Base-by-base conservation (phyloP, 2,888 invertebrate genomes). In the Alentia gelatinosa region DNA sequence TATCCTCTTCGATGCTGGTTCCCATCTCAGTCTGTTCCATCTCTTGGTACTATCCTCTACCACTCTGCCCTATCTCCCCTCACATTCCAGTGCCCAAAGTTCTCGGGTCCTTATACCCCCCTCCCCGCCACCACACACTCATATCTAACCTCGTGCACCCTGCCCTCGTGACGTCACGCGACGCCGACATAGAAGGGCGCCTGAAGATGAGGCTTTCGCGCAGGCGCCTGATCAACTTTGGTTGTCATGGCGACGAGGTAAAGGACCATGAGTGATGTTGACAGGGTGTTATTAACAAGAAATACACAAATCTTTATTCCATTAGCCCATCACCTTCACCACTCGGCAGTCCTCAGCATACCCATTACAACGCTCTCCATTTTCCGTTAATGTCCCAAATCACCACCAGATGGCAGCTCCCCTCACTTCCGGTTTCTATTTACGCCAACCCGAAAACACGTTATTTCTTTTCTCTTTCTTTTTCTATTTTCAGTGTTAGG, bases 291-390 rank as follows among this genome's bases (percentile, higher is more conserved):
- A 79, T 79, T 79, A 79, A 39, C 79, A 79, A 79, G 79, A 39
- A 79, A 79, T 79, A 79, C 79, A 79, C 79, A 79, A 79, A 79
- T 79, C 37, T 79, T 37, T 39, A 79, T 79, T 79, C 79, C 79
- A 79, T 79, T 79, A 79, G 79, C 79, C 39, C 79, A 39, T 39
- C 79, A 15, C 37, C 79, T 19, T 23, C 79, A 19, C 56, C 56
- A n/a, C 19, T 56, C 56, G 5, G 5, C 56, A 9, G 19, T 47
- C 56, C 56, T 19, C 30, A 30, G 26, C 74, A 26, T 33, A 74
- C 74, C 74, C 74, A 33, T 74, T 33, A 74, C 74, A 74, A 33
- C 74, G 74, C 74, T 74, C 30, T 74, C 74, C 74, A 74, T 74
- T 79, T 79, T 79, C 79, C 23, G 23, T 39, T 79, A 79, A 37